Evolutionary conservation across 2,888 invertebrate genomes (phyloP).

Genomic region (Lymantria monacha): DNA sequence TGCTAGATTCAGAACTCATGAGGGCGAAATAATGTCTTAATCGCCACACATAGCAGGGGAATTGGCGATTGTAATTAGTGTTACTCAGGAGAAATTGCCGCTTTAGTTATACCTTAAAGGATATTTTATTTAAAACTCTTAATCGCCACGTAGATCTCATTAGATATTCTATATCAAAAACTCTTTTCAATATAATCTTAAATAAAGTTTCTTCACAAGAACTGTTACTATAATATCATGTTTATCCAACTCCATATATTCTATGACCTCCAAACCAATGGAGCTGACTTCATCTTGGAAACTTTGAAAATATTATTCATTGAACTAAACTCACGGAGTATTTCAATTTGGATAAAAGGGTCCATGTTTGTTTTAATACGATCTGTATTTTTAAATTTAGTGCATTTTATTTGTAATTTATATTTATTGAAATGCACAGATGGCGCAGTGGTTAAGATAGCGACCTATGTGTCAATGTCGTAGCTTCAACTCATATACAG

Average conservation of each 20-base stretch:
- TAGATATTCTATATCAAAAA: background rate
- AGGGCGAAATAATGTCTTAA: too few species aligned
- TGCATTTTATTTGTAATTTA: constrained; percentile 4
- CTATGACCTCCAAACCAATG: background rate
- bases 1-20: too few species aligned
- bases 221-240: constrained; percentile 10
- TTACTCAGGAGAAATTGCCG: too few species aligned
- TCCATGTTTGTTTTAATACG: constrained; percentile 16
- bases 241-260: constrained; percentile 17
- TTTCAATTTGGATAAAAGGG: constrained; percentile 34
- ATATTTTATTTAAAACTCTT: too few species aligned
- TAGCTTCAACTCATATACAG: too few species aligned
- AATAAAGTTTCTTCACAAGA: background rate
- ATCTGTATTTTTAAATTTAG: constrained; percentile 14
- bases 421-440: background rate
- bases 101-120: too few species aligned
- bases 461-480: too few species aligned
- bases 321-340: constrained; percentile 18
- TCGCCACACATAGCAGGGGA: too few species aligned
- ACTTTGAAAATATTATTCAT: constrained; percentile 34
- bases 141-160: too few species aligned
- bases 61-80: too few species aligned
- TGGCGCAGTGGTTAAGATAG: too few species aligned
- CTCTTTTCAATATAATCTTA: background rate
- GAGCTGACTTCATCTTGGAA: constrained; percentile 9